Evolutionary conservation across 2,888 invertebrate genomes (phyloP).

Genomic region (Pollenia amentaria): DNA sequence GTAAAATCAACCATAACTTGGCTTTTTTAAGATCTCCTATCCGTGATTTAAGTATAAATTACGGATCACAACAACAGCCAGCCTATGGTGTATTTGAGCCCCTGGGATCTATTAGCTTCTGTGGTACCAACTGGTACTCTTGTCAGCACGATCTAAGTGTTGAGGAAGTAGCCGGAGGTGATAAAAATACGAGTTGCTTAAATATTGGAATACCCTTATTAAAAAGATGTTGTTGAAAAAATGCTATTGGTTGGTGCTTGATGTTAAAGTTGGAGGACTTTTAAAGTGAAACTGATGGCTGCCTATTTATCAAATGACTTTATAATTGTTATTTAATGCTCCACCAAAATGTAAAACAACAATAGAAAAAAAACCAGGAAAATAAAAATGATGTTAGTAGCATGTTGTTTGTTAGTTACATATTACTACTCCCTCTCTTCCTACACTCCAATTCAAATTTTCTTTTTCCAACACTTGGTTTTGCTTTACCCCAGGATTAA

Average conservation of each 20-base stretch:
- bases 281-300: conserved; percentile 21
- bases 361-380: conserved; percentile 3
- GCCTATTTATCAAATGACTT: conserved; percentile 61
- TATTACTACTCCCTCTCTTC: neutral
- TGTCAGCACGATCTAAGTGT: too few relatives aligned
- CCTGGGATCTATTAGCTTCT: too few relatives aligned
- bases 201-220: neutral
- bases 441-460: neutral
- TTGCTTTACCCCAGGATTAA: conserved; percentile 63
- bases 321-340: conserved; percentile 70
- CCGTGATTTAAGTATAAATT: too few relatives aligned
- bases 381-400: conserved; percentile 38
- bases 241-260: neutral
- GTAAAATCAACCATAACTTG: too few relatives aligned
- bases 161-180: too few relatives aligned
- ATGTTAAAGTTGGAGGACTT: conserved; percentile 18
- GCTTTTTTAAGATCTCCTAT: too few relatives aligned
- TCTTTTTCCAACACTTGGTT: neutral
- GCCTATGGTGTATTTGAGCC: too few relatives aligned
- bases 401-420: neutral
- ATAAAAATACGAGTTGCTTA: neutral
- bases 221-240: neutral
- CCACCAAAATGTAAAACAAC: conserved; percentile 12
- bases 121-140: too few relatives aligned
- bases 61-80: too few relatives aligned